A percentile compares a stretch with the other conserved stretches of the same genome.
These are phyloP conservation scores for Phengaris arion DNA, from an alignment of 2,888 invertebrate species.

Conservation along the genomic window DNA sequence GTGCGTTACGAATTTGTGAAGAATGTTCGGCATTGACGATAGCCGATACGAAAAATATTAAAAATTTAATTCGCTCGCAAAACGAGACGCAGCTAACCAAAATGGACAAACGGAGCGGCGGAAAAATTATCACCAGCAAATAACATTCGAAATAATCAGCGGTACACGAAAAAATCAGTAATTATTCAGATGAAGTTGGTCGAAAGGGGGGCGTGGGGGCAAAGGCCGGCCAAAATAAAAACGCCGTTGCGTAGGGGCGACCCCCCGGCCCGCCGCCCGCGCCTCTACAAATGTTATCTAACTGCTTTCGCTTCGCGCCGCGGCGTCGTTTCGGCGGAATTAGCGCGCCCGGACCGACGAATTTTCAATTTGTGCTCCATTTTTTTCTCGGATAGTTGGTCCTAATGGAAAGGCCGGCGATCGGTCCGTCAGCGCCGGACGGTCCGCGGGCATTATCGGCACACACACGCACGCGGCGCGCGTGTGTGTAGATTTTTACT, in stretches of 20 bases:
- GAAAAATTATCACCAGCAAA: slow-evolving; percentile 77
- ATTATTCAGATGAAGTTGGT: slow-evolving; percentile 81
- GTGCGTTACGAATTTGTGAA: slow-evolving; percentile 13
- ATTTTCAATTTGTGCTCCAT: slow-evolving; percentile 74
- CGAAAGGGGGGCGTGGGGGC: slow-evolving; percentile 74
- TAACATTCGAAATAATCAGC: slow-evolving; percentile 80
- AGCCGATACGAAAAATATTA: background rate
- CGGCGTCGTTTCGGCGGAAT: slow-evolving; percentile 68
- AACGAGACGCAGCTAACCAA: slow-evolving; percentile 35
- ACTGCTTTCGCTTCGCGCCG: slow-evolving; percentile 74
- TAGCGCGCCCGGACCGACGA: slow-evolving; percentile 67
- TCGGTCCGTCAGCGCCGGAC: slow-evolving; percentile 36
- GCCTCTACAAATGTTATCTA: slow-evolving; percentile 78
- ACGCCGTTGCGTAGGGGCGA: slow-evolving; percentile 79
- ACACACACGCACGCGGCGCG: slow-evolving; percentile 65
- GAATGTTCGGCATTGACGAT: background rate
- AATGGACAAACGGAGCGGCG: slow-evolving; percentile 69
- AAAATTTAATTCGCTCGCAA: background rate
- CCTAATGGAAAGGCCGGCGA: slow-evolving; percentile 64
- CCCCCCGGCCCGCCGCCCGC: slow-evolving; percentile 56
- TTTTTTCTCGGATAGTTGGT: slow-evolving; percentile 71
- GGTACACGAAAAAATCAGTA: slow-evolving; percentile 80
- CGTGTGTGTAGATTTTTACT: slow-evolving; percentile 80
- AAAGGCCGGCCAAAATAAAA: slow-evolving; percentile 79
- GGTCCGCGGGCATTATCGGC: slow-evolving; percentile 58